Percentiles rank a stretch among this genome's conserved stretches.
Conservation (phyloP, 92 coral and sea anemone species). For the Plumapathes pennacea region DNA sequence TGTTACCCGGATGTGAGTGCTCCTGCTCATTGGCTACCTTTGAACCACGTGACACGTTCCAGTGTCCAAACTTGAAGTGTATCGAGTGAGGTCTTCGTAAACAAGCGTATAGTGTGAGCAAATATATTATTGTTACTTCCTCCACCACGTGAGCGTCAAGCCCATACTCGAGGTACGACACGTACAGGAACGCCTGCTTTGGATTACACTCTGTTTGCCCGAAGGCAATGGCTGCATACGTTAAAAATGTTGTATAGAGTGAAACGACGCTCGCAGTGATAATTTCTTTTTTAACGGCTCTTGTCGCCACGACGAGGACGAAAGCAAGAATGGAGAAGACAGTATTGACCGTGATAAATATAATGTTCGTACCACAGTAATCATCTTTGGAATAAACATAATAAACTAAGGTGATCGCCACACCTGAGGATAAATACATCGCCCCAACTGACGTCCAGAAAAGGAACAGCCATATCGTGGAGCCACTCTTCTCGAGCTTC, state of each 20-base stretch:
- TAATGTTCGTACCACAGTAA: constrained; percentile 48
- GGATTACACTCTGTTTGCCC: constrained; percentile 50
- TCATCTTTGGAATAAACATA: constrained; percentile 47
- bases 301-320: constrained; percentile 1
- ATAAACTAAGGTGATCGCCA: constrained; percentile 37
- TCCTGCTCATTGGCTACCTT: background rate
- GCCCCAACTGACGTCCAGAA: constrained; percentile 13
- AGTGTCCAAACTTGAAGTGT: constrained; percentile 37
- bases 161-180: constrained; percentile 15
- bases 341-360: constrained; percentile 52
- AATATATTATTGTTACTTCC: constrained; percentile 36
- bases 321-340: constrained; percentile 51
- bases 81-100: constrained; percentile 41
- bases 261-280: constrained; percentile 63
- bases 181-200: constrained; percentile 16
- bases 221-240: constrained; percentile 54
- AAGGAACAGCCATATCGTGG: constrained; percentile 21
- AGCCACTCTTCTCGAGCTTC: constrained; percentile 1
- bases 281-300: constrained; percentile 22
- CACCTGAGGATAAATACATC: constrained; percentile 32
- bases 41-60: constrained; percentile 39
- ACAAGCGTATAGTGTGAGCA: constrained; percentile 54
- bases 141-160: constrained; percentile 39
- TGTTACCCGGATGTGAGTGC: background rate
- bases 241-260: constrained; percentile 54